Percentiles rank a stretch among this genome's conserved stretches.
Conservation (phyloP, 2,113 vertebrate genomes). For the Cinclus cinclus region DNA sequence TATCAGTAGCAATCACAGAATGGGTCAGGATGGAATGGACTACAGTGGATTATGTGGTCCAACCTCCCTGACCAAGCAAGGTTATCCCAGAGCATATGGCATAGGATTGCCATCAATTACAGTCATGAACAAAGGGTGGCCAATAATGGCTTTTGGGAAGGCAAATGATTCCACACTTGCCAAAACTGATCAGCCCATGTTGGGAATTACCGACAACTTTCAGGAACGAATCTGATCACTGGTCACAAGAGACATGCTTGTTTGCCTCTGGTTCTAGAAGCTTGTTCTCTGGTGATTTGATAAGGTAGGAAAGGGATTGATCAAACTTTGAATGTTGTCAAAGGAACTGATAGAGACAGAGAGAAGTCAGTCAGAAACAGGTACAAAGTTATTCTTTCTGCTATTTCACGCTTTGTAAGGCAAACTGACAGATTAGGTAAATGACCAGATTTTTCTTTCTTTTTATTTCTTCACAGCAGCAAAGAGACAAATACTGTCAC, state of each 20-base stretch:
- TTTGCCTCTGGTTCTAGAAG: not conserved
- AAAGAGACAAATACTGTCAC: not conserved
- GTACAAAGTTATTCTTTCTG: not conserved
- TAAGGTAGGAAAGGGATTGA: not conserved
- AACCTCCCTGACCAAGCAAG: not conserved
- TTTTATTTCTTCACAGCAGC: not conserved
- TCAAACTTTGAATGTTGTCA: not conserved
- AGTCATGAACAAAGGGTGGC: not conserved
- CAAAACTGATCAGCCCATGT: not conserved
- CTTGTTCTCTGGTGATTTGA: not conserved
- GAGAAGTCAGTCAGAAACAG: not conserved
- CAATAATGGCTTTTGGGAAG: not conserved
- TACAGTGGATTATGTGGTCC: not conserved
- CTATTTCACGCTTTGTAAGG: not conserved
- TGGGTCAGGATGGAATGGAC: not conserved
- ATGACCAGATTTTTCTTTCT: not conserved
- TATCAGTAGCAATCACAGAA: not conserved
- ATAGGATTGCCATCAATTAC: not conserved
- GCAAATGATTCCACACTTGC: not conserved
- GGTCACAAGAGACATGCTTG: not conserved
- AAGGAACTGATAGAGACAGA: not conserved
- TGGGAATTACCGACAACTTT: not conserved
- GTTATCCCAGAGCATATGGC: not conserved
- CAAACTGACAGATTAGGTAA: not conserved
- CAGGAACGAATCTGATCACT: not conserved